These are phyloP conservation scores for Perccottus glenii DNA, from an alignment of 2,113 vertebrate species.

Conservation along the genomic window DNA sequence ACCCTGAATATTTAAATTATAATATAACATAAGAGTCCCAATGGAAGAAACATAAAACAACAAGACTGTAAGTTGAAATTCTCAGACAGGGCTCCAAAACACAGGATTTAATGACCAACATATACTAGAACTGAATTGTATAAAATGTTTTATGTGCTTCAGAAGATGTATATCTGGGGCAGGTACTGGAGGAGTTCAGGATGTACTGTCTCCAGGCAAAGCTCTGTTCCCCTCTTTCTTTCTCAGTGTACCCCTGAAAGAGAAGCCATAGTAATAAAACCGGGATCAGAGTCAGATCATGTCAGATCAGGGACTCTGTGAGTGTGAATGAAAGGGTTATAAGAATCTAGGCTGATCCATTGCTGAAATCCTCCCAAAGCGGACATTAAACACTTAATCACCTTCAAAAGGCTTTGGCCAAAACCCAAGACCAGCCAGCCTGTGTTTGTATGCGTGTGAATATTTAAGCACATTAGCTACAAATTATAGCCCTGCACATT, in stretches of 20 bases:
- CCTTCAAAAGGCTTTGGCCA: slow-evolving; percentile 2
- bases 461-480: slow-evolving; percentile 1
- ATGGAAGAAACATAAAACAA: too few species aligned
- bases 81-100: too few species aligned
- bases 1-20: too few species aligned
- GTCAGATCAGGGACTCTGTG: slow-evolving; percentile 39
- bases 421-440: not conserved
- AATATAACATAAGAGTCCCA: too few species aligned
- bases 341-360: slow-evolving; percentile 37
- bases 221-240: not conserved
- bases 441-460: not conserved
- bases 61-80: too few species aligned
- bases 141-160: too few species aligned
- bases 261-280: slow-evolving; percentile 51
- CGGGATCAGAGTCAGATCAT: slow-evolving; percentile 42
- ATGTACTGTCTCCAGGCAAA: not conserved
- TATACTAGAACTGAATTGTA: too few species aligned
- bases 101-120: too few species aligned
- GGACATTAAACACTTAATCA: slow-evolving; percentile 40
- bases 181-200: not conserved
- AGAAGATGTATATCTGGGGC: not conserved
- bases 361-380: slow-evolving; percentile 36
- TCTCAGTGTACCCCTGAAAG: too few species aligned
- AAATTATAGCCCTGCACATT: slow-evolving; percentile 2
- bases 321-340: slow-evolving; percentile 17